phyloP scores from a whole-genome alignment of 2,797 vertebrate species.

The Sebastes paucispinis region DNA sequence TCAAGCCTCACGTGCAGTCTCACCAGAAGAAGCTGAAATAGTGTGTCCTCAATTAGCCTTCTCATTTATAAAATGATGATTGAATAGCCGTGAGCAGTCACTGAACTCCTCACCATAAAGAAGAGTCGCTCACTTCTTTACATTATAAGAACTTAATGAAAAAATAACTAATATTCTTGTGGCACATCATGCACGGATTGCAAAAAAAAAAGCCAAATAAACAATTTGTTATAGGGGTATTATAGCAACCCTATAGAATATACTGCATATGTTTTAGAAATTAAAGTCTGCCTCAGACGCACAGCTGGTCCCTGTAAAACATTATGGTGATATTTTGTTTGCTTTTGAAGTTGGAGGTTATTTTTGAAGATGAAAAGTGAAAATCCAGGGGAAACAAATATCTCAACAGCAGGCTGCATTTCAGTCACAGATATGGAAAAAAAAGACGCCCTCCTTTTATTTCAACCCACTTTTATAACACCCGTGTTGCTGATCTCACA shows the following conservation, averaged over 20 bases:
- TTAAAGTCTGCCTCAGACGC: neutral
- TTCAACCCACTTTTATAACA: constrained; percentile 35
- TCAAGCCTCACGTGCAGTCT: neutral
- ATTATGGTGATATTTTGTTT: neutral
- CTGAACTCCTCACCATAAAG: neutral
- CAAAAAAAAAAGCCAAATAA: neutral
- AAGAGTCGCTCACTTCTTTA: neutral
- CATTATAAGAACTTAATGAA: neutral
- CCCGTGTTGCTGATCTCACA: constrained; percentile 75
- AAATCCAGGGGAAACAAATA: constrained; percentile 73
- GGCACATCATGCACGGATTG: neutral
- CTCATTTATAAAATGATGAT: constrained; percentile 26
- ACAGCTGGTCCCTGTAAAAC: constrained; percentile 1
- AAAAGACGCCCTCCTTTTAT: constrained; percentile 29
- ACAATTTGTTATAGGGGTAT: neutral
- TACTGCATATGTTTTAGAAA: neutral
- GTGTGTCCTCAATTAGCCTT: constrained; percentile 45
- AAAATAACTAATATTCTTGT: neutral
- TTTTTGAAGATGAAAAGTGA: constrained; percentile 62
- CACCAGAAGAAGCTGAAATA: constrained; percentile 1
- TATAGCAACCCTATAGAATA: neutral
- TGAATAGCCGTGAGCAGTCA: constrained; percentile 19
- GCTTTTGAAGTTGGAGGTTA: constrained; percentile 11
- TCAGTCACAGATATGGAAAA: constrained; percentile 55
- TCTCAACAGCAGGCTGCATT: constrained; percentile 63